Percentiles rank a stretch among this genome's conserved stretches.
These are phyloP conservation scores for Melierax canorus DNA, from an alignment of 2,113 vertebrate species.

Conservation along the genomic window DNA sequence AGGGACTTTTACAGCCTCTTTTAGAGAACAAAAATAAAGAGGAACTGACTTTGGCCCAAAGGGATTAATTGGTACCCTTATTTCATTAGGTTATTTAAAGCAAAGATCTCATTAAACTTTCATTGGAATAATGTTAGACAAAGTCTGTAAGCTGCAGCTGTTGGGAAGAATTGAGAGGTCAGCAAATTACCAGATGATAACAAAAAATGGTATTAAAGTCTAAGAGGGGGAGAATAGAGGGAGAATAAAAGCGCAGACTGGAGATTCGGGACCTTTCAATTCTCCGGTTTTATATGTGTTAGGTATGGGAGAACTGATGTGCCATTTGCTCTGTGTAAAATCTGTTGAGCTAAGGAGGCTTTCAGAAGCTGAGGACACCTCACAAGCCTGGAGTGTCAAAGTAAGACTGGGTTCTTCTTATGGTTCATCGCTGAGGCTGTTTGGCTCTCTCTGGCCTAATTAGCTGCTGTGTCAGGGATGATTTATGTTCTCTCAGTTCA, in stretches of 20 bases:
- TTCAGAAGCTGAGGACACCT: not conserved
- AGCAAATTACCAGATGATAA: slow-evolving; percentile 50
- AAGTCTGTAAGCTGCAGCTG: slow-evolving; percentile 38
- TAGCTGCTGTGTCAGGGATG: not conserved
- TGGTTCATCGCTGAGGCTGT: not conserved
- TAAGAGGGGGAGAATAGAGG: not conserved
- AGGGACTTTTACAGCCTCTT: slow-evolving; percentile 33
- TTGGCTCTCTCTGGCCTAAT: not conserved
- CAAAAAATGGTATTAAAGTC: not conserved
- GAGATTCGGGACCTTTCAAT: not conserved
- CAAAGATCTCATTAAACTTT: slow-evolving; percentile 56
- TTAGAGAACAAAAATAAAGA: slow-evolving; percentile 33
- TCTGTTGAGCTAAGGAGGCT: not conserved
- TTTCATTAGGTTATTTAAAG: slow-evolving; percentile 64
- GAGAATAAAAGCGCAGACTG: not conserved
- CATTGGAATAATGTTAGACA: slow-evolving; percentile 32
- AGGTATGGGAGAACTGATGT: not conserved
- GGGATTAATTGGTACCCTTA: slow-evolving; percentile 58
- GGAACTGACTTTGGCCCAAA: slow-evolving; percentile 46
- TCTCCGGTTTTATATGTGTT: not conserved
- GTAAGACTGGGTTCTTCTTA: not conserved
- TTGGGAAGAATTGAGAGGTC: slow-evolving; percentile 38
- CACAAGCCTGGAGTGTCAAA: not conserved
- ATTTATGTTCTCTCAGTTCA: not conserved
- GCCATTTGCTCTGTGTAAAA: not conserved